phyloP scores from a whole-genome alignment of 1,140 invertebrate species.

The Copidosoma floridanum region DNA sequence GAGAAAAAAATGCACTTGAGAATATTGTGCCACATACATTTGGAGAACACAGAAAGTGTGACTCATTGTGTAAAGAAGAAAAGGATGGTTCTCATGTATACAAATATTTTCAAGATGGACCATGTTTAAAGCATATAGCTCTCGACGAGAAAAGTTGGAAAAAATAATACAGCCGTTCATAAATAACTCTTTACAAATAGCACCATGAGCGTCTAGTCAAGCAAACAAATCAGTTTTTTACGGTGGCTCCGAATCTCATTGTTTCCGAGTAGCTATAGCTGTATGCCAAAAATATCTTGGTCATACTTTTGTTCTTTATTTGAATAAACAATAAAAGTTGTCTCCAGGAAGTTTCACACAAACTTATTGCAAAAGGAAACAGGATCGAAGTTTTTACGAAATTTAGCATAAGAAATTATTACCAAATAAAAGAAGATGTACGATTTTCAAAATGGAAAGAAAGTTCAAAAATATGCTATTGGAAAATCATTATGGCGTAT shows the following conservation, averaged over 20 bases:
- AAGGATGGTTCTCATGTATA: not conserved
- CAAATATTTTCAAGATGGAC: constrained; percentile 12
- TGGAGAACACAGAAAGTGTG: not conserved
- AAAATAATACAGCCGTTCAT: constrained; percentile 16
- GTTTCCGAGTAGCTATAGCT: constrained; percentile 13
- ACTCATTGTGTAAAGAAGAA: not conserved
- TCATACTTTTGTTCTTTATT: not conserved
- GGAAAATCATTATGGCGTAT: constrained; percentile 2
- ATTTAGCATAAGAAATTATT: not conserved
- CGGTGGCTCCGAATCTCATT: no score
- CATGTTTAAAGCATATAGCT: constrained; percentile 1
- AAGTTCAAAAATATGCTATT: not conserved
- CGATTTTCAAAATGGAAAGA: constrained; percentile 4
- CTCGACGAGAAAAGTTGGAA: not conserved
- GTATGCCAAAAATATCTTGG: constrained; percentile 19
- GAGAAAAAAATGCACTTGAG: not conserved
- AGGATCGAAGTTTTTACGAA: not conserved
- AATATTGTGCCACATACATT: not conserved
- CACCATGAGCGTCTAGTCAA: no score
- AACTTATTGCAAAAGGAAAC: constrained; percentile 4
- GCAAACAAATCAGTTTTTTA: constrained; percentile 12
- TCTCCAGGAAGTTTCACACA: constrained; percentile 5
- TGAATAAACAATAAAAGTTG: not conserved
- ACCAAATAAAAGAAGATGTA: not conserved
- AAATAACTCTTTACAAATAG: constrained; percentile 1